Evolutionary conservation across 64 coral and sea anemone genomes (phyloP).

Genomic region (Stichodactyla helianthus): DNA sequence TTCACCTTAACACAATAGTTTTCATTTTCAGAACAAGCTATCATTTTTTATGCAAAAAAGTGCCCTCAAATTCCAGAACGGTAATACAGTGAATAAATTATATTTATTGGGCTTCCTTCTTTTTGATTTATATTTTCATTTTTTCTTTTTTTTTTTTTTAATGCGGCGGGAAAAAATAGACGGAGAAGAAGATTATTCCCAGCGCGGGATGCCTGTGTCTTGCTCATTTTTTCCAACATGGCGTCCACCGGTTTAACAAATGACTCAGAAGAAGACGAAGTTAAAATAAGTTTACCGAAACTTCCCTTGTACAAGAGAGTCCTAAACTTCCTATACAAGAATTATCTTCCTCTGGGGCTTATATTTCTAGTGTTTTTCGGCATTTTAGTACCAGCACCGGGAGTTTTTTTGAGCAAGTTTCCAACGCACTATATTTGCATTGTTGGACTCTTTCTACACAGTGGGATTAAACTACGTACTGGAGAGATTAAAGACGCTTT

Average conservation of each 20-base stretch:
- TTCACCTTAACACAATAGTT: too few species aligned
- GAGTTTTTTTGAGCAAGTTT: slow-evolving; percentile 47
- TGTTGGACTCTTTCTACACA: slow-evolving; percentile 55
- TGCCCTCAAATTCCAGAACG: too few species aligned
- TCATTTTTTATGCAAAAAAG: too few species aligned
- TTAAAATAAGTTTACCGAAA: neutral
- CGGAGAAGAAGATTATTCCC: too few species aligned
- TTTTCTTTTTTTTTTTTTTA: too few species aligned
- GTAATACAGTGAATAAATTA: too few species aligned
- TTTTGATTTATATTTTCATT: too few species aligned
- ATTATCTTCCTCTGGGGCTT: slow-evolving; percentile 47
- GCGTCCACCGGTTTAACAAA: neutral
- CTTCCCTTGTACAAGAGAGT: slow-evolving; percentile 28
- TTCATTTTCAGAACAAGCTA: too few species aligned
- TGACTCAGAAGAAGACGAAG: neutral
- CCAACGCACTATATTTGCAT: slow-evolving; percentile 64
- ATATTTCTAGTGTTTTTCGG: slow-evolving; percentile 46
- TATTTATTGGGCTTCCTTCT: too few species aligned
- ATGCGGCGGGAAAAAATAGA: too few species aligned
- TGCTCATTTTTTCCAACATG: neutral
- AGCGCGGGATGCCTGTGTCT: neutral
- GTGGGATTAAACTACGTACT: slow-evolving; percentile 61
- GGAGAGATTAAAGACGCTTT: slow-evolving; percentile 67
- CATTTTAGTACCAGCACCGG: slow-evolving; percentile 56
- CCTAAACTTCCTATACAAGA: slow-evolving; percentile 38